Evolutionary conservation across 2,113 vertebrate genomes (phyloP).

Genomic region (Copsychus sechellarum): DNA sequence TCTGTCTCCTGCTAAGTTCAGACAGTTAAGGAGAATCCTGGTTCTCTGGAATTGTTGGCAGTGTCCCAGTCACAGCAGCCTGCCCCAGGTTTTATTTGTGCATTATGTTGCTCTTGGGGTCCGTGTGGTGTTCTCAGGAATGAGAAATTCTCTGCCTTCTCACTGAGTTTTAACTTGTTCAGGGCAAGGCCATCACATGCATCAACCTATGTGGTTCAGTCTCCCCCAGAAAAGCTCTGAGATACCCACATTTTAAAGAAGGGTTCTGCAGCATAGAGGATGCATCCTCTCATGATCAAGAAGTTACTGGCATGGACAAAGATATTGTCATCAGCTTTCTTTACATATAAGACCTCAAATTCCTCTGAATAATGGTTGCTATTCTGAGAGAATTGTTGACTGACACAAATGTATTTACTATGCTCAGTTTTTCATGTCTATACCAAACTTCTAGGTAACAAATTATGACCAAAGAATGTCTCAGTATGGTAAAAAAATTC

Average conservation of each 20-base stretch:
- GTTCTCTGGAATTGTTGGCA: neutral
- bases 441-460: neutral
- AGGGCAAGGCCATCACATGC: neutral
- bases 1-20: neutral
- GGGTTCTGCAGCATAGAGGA: neutral
- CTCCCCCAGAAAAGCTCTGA: neutral
- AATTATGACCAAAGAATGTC: neutral
- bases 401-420: neutral
- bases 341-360: neutral
- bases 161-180: neutral
- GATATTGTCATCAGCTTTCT: fast-evolving
- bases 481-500: neutral
- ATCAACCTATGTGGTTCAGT: neutral
- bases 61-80: neutral
- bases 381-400: neutral
- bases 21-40: neutral
- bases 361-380: neutral
- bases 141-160: neutral
- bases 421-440: neutral
- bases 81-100: neutral
- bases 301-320: neutral
- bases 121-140: neutral
- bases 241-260: neutral
- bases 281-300: neutral
- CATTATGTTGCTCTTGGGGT: neutral